Evolutionary conservation across 2,888 invertebrate genomes (phyloP).

Genomic region (Amiota minor): DNA sequence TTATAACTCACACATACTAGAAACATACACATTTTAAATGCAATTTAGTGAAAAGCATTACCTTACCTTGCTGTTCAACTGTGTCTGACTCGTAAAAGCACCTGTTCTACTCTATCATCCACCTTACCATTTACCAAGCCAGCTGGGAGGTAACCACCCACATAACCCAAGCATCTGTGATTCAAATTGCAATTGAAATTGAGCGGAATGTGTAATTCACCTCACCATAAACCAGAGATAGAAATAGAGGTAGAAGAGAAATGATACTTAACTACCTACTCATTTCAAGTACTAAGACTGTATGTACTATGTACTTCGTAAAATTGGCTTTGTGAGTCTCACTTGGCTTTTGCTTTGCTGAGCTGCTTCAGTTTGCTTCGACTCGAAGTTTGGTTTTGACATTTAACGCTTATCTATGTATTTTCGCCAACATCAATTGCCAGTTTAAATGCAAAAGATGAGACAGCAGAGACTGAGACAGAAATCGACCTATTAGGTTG

Average conservation of each 20-base stretch:
- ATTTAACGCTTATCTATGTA: conserved; percentile 48
- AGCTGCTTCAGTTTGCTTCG: conserved; percentile 1
- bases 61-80: background rate
- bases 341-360: conserved; percentile 1
- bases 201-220: background rate
- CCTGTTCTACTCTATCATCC: background rate
- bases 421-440: conserved; percentile 66
- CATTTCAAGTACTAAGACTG: background rate
- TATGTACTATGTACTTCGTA: conserved; percentile 35
- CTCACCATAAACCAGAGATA: no score
- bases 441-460: conserved; percentile 71
- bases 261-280: background rate
- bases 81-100: background rate
- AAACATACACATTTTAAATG: conserved; percentile 4
- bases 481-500: conserved; percentile 53
- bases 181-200: background rate
- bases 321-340: conserved; percentile 46
- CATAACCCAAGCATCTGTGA: no score
- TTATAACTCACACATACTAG: background rate
- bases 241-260: background rate
- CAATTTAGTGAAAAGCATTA: conserved; percentile 9
- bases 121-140: background rate
- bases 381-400: conserved; percentile 8
- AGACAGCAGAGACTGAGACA: conserved; percentile 49
- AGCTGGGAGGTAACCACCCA: background rate